Base-by-base conservation (phyloP, 2,888 invertebrate genomes). In the Belgica antarctica region DNA sequence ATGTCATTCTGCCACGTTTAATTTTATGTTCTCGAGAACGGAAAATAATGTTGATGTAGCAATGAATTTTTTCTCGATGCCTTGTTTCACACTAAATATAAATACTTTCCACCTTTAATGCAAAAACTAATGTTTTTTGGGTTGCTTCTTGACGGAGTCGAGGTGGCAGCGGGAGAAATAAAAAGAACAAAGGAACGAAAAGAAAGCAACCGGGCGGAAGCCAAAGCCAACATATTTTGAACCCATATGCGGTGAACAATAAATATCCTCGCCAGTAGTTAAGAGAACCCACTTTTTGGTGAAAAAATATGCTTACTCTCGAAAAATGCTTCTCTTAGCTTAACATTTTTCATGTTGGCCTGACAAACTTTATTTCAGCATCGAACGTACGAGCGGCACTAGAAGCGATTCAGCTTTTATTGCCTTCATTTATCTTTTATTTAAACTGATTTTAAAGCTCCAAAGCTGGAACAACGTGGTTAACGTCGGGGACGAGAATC, bases 211-310 rank as follows among this genome's bases (percentile, higher is more conserved):
- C n/a, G 27, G 15, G 47, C 65, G 65, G 65, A 66, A 66, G 24
- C 22, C 19, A 47, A 66, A 66, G 65, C 65, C 65, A 66, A 66
- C 41, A 8, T 47, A 27, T 65, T 65, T n/a, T 66, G 17, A 66
- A 66, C 36, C 65, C 65, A 65, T 65, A 65, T 65, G 65, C 34
- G 65, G 65, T 36, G 65, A 28, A 19, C 24, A 65, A 65, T 65
- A 65, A 41, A 65, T 65, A 65, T 65, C 15, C 62, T 36, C n/a
- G n/a, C n/a, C 22, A n/a, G 65, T 65, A 28, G 34, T 25, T 61
- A n/a, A 8, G 61, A 19, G 28, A 31, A 19, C 19, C 25, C 10
- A 3, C 27, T 31, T 12, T 62, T 62, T 10, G 22, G 36, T 61
- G 17, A 61, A n/a, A n/a, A 63, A 63, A 63, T 63, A 47, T 66